Conservation (phyloP, 2,888 invertebrate genomes). For the Noctuana brunneofusca region DNA sequence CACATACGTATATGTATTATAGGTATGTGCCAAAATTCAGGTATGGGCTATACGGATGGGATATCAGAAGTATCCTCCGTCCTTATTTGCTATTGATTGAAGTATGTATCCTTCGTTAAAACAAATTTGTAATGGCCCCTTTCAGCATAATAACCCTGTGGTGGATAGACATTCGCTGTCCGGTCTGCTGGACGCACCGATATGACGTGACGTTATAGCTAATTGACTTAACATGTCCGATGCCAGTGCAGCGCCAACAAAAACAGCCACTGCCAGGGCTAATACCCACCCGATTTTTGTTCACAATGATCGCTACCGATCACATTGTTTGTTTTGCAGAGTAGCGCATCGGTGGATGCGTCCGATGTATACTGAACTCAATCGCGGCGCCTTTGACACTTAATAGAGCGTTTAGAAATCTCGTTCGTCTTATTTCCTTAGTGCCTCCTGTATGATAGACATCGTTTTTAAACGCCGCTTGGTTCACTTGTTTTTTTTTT, state of each 20-base stretch:
- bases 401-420: constrained; percentile 51
- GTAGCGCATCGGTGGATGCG: constrained; percentile 62
- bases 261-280: constrained; percentile 48
- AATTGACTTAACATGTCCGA: constrained; percentile 72
- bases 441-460: constrained; percentile 36
- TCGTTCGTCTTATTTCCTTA: constrained; percentile 39
- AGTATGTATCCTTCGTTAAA: background rate
- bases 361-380: constrained; percentile 52
- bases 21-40: too few relatives aligned
- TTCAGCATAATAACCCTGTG: constrained; percentile 4
- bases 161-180: constrained; percentile 13
- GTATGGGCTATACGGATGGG: too few relatives aligned
- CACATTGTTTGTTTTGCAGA: constrained; percentile 69
- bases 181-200: constrained; percentile 20
- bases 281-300: constrained; percentile 50
- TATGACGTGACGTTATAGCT: constrained; percentile 50
- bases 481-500: constrained; percentile 12
- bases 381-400: constrained; percentile 69
- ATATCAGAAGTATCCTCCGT: too few relatives aligned
- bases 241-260: constrained; percentile 53
- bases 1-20: too few relatives aligned
- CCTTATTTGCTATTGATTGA: background rate
- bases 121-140: background rate
- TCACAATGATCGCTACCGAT: constrained; percentile 66
- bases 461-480: constrained; percentile 24